Evolutionary conservation across 2,888 invertebrate species (phyloP).

Genomic region (Drosophila anceps): DNA sequence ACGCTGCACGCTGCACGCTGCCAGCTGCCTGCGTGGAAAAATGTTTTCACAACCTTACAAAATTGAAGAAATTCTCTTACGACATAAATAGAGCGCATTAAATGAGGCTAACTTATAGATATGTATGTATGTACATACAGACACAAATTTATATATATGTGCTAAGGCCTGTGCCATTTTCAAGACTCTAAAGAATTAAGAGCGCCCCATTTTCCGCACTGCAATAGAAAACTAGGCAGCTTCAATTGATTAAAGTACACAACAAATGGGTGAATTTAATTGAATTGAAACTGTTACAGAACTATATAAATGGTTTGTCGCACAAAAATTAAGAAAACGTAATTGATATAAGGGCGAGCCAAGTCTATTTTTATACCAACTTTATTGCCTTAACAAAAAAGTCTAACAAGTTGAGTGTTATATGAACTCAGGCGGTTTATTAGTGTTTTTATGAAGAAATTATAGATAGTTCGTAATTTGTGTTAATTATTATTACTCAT

Average conservation of each 20-base stretch:
- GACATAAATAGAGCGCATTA: constrained; percentile 38
- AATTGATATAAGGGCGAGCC: background rate
- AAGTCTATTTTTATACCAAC: background rate
- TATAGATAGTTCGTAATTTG: background rate
- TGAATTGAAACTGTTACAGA: constrained; percentile 49
- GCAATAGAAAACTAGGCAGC: constrained; percentile 28
- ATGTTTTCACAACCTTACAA: constrained; percentile 66
- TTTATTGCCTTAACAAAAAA: background rate
- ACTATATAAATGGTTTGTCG: constrained; percentile 13
- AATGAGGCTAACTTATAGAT: constrained; percentile 34
- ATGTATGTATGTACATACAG: background rate
- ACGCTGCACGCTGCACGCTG: constrained; percentile 21
- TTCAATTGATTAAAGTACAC: constrained; percentile 44
- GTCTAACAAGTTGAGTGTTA: background rate
- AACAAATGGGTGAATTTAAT: constrained; percentile 38
- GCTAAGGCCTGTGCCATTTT: constrained; percentile 18
- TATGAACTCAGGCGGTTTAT: background rate
- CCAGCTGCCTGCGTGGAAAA: constrained; percentile 15
- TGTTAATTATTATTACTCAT: background rate
- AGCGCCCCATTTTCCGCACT: constrained; percentile 17
- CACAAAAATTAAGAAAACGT: background rate
- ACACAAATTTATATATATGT: background rate
- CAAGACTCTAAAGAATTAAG: constrained; percentile 8
- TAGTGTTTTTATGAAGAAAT: too few species aligned
- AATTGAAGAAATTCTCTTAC: constrained; percentile 28